Percentiles rank a stretch among this genome's conserved stretches.
phyloP scores from a whole-genome alignment of 2,797 vertebrate genomes.

The Arremon brunneinucha region DNA sequence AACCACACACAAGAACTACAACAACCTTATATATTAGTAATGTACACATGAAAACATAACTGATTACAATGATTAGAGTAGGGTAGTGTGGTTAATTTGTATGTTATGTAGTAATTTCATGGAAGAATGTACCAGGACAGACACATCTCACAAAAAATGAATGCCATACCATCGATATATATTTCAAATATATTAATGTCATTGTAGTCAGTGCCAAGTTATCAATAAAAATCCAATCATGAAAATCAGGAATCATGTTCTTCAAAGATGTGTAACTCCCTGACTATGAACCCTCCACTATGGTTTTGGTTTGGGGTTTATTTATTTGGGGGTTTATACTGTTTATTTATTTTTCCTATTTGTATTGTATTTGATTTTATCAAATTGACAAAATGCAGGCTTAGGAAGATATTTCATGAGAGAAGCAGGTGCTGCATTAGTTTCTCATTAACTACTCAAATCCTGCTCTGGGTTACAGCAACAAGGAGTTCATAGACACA shows the following conservation, averaged over 20 bases:
- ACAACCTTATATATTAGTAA: conserved; percentile 88
- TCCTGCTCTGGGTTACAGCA: conserved; percentile 60
- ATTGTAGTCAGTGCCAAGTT: conserved; percentile 33
- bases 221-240: conserved; percentile 19
- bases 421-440: conserved; percentile 70
- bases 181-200: conserved; percentile 45
- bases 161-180: conserved; percentile 47
- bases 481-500: conserved; percentile 58
- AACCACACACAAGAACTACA: conserved; percentile 95
- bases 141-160: conserved; percentile 64
- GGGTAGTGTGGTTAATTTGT: conserved; percentile 94
- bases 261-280: not conserved
- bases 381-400: conserved; percentile 39
- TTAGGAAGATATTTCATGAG: conserved; percentile 54
- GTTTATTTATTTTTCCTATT: not conserved
- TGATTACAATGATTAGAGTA: conserved; percentile 99
- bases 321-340: not conserved
- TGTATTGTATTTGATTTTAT: conserved; percentile 41
- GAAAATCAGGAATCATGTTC: not conserved
- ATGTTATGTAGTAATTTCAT: conserved; percentile 83
- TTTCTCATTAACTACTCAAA: conserved; percentile 74
- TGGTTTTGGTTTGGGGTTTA: not conserved
- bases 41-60: conserved; percentile 97
- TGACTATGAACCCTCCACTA: not conserved
- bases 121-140: conserved; percentile 77